phyloP scores from a whole-genome alignment of 2,113 vertebrate species.

The Pan troglodytes region DNA sequence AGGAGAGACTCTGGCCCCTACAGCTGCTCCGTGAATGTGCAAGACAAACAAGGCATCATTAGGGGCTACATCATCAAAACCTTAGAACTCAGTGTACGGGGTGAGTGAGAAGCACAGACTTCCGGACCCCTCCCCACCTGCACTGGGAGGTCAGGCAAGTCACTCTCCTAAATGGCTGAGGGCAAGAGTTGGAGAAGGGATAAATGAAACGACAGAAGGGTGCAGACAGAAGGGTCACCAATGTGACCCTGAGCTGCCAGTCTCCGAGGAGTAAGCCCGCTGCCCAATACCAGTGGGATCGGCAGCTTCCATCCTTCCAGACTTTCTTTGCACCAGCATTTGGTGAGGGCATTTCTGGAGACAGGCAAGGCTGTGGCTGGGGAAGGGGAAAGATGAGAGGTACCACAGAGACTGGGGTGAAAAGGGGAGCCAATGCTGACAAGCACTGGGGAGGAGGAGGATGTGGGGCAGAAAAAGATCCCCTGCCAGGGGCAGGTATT shows the following conservation, averaged over 20 bases:
- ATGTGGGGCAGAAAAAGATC: background rate
- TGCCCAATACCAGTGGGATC: conserved; percentile 90
- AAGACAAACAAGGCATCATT: fast-evolving
- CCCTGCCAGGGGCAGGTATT: too few species aligned
- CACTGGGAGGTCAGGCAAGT: too few species aligned
- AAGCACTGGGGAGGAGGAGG: background rate
- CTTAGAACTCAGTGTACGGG: conserved; percentile 52
- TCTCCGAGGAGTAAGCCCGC: conserved; percentile 89
- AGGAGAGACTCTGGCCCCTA: conserved; percentile 91
- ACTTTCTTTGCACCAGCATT: conserved; percentile 87
- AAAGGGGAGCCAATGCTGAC: background rate
- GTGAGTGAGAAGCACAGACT: conserved; percentile 4
- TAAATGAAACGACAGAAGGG: conserved; percentile 10
- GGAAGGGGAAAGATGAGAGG: background rate
- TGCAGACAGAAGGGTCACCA: conserved; percentile 62
- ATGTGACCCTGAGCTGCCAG: conserved; percentile 91
- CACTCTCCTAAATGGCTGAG: background rate
- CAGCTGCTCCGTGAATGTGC: conserved; percentile 84
- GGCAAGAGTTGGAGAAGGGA: background rate
- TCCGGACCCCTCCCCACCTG: background rate
- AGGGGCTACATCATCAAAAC: background rate
- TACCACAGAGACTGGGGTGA: background rate
- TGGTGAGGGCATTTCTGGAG: conserved; percentile 82
- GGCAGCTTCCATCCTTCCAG: conserved; percentile 78
- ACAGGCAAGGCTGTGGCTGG: background rate